Evolutionary conservation across 2,888 invertebrate species (phyloP), one percentile per base, ranked within the genome.

Genomic region (Cryptocheilus praepositus): DNA sequence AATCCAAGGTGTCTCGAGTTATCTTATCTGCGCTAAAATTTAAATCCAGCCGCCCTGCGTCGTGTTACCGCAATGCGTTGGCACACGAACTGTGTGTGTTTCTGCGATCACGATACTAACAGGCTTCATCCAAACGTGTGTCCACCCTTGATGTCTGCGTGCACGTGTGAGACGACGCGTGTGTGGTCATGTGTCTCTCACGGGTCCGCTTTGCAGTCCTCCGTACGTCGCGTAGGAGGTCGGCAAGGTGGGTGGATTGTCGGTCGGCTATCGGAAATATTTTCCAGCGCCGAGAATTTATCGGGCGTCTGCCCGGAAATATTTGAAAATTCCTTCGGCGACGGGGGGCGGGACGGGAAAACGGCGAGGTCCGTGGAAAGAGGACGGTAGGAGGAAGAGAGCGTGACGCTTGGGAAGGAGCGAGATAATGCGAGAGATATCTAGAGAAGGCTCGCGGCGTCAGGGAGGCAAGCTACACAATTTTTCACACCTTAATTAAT

Each of bases 271-370:
- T 85, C 81, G 85, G 85, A 84, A 85, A 84, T 85, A 85, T 85
- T 85, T 85, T 81, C 82, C 75, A 75, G 74, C 79, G 77, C 72
- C 77, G 82, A 84, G 85, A 85, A 85, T 85, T 85, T 85, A 85
- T 85, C 81, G 85, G 81, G 77, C 80, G 79, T 80, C 83, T 79
- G 79, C 67, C 71, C 79, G 80, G 79, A 83, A 84, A 85, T 84
- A 85, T 85, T 85, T 83, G 76, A 80, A 81, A 85, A 85, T 85
- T 83, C 85, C 83, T 77, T 73, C 75, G 79, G 72, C 76, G 80
- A 77, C 73, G 68, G 62, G 72, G n/a, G 59, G 57, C 64, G 67
- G 55, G 63, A 25, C 25, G 60, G 66, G 57, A 53, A 64, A 63
- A 56, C 65, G 66, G 49, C 56, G 64, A 63, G 68, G 52, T 51